Conservation (phyloP, 2,113 vertebrate species). For the Pungitius pungitius region DNA sequence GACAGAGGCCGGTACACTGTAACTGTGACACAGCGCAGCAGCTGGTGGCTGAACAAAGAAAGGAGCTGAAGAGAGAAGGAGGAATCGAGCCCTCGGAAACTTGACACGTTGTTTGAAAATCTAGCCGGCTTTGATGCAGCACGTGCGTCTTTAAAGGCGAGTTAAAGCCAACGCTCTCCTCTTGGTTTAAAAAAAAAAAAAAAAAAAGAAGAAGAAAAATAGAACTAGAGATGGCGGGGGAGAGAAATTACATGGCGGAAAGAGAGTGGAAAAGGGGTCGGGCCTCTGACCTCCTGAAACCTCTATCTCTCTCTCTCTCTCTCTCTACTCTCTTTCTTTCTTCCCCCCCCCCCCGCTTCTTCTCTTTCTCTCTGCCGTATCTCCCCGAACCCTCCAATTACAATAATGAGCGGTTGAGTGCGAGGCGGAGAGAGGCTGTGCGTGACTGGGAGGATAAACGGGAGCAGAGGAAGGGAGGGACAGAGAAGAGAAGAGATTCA, state of each 20-base stretch:
- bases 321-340: constrained; percentile 38
- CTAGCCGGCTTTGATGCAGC: constrained; percentile 55
- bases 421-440: constrained; percentile 58
- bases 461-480: constrained; percentile 18
- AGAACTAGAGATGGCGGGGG: constrained; percentile 27
- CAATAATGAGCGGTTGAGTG: constrained; percentile 77
- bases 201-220: constrained; percentile 30
- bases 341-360: constrained; percentile 32
- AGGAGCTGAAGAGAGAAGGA: constrained; percentile 16
- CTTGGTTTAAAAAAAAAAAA: constrained; percentile 49
- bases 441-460: constrained; percentile 63
- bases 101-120: constrained; percentile 57
- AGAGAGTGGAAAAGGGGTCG: constrained; percentile 44
- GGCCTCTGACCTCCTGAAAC: constrained; percentile 69
- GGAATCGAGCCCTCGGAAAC: constrained; percentile 39
- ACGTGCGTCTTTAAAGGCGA: constrained; percentile 55
- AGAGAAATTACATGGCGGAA: constrained; percentile 22
- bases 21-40: constrained; percentile 56
- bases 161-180: constrained; percentile 57
- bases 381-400: constrained; percentile 77
- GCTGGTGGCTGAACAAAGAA: constrained; percentile 60
- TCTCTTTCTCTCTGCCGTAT: constrained; percentile 55
- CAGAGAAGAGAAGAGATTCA: constrained; percentile 51
- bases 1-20: constrained; percentile 41
- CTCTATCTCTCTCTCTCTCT: constrained; percentile 47